Base-by-base conservation (phyloP, 2,888 invertebrate genomes). In the Punctoribates punctum region DNA sequence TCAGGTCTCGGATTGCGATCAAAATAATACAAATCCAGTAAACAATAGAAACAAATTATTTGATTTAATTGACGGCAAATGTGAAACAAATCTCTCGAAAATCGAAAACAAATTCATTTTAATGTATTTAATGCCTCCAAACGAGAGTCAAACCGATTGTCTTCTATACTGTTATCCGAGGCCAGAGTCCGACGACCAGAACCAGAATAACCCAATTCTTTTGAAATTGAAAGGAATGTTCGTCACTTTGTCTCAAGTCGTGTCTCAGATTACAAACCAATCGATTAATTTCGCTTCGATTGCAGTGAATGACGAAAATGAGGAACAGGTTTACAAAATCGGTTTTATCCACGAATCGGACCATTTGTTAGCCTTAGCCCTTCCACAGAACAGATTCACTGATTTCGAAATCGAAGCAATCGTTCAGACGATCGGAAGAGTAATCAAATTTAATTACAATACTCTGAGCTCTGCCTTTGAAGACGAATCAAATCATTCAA, bases 201-300 rank as follows among this genome's bases (percentile, higher is more conserved):
- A 27, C 23, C 17, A 8, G 13, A 57, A 57, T 5, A 42, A 42
- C n/a, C 51, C 46, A 17, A 70, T 65, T 23, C 46, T 76, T 17
- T 13, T 73, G 57, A 76, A 76, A 46, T 34, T 76, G 13, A 76
- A 76, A 57, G 76, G 76, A 9, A 76, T 76, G 76, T 76, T 76
- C 27, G 29, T 73, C 20, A 65, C 76, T 6, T 42, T 76, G 1
- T 76, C 76, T 8, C 76, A 76, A 73, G 76, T 76, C 9, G 72
- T 76, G 1, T 73, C 72, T 42, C 73, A 76, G 5, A 76, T 76
- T 9, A 76, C 76, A 1, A 73, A 60, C 8, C 76, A 76, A 48
- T 23, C 57, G 8, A 73, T 73, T 9, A 73, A 29, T n/a, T n/a
- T 73, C 4, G 42, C 76, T 8, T 38, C 34, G 42, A 60, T 76